A percentile compares a stretch with the other conserved stretches of the same genome.
Evolutionary conservation across 2,113 vertebrate species (phyloP).

Genomic region (Phyllostomus hastatus): DNA sequence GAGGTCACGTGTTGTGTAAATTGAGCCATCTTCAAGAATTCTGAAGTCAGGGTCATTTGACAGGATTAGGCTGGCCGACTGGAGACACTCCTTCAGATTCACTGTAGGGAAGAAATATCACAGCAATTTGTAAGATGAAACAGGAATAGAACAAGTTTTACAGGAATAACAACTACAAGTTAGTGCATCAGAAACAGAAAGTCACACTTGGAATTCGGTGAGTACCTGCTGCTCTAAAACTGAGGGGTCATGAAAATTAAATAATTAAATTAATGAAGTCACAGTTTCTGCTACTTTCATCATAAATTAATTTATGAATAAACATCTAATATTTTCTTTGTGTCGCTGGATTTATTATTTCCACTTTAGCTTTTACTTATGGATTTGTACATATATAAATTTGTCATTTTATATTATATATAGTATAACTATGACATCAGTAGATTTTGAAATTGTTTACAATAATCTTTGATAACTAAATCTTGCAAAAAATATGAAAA

Average conservation of each 20-base stretch:
- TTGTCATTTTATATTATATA: not conserved
- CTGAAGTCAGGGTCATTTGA: slow-evolving; percentile 78
- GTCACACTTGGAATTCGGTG: not conserved
- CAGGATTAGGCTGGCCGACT: slow-evolving; percentile 62
- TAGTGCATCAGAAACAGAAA: not conserved
- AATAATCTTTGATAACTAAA: not conserved
- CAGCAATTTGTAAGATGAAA: slow-evolving; percentile 44
- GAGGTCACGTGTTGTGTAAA: slow-evolving; percentile 78
- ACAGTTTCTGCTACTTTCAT: not conserved
- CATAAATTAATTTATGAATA: not conserved
- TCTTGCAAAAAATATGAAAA: not conserved
- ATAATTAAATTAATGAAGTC: not conserved
- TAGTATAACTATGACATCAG: not conserved
- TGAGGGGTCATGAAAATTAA: not conserved
- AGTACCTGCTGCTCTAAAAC: not conserved
- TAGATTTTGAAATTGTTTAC: not conserved
- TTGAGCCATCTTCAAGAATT: slow-evolving; percentile 80
- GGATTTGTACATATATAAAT: not conserved
- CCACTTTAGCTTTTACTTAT: not conserved
- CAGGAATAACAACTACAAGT: slow-evolving; percentile 21
- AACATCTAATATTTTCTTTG: not conserved
- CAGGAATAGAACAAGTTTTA: slow-evolving; percentile 50
- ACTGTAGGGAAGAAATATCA: slow-evolving; percentile 74
- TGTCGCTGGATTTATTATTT: not conserved
- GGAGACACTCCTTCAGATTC: slow-evolving; percentile 79